Evolutionary conservation across 2,797 vertebrate species (phyloP).

Genomic region (Mormyrops attenuatus): DNA sequence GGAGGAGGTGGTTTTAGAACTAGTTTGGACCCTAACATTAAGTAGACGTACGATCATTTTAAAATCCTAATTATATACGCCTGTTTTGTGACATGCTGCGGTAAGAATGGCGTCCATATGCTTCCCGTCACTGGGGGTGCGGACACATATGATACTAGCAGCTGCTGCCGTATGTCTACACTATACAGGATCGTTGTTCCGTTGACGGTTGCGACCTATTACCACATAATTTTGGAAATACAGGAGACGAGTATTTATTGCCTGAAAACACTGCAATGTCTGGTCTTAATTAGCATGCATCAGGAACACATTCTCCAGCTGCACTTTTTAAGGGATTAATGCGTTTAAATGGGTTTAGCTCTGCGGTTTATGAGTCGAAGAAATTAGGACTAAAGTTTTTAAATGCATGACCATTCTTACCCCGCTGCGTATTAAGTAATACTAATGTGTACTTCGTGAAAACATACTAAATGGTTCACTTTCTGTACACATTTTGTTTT

Average conservation of each 20-base stretch:
- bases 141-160: not conserved
- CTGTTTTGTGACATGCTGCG: not conserved
- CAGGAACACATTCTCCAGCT: not conserved
- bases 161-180: not conserved
- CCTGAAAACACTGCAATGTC: not conserved
- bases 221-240: not conserved
- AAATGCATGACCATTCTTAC: not conserved
- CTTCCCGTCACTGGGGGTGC: not conserved
- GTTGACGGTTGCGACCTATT: not conserved
- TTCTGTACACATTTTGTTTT: not conserved
- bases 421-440: not conserved
- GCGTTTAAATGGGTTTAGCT: not conserved
- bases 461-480: not conserved
- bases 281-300: not conserved
- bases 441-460: not conserved
- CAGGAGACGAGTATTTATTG: conserved; percentile 27
- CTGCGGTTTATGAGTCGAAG: not conserved
- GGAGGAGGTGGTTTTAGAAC: not conserved
- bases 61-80: not conserved
- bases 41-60: not conserved
- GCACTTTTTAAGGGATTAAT: not conserved
- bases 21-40: not conserved
- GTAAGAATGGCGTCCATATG: not conserved
- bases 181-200: not conserved
- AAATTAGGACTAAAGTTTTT: not conserved